Evolutionary conservation across 37 sponge, comb jelly and placozoan species (phyloP).

Genomic region (Tethya wilhelma): DNA sequence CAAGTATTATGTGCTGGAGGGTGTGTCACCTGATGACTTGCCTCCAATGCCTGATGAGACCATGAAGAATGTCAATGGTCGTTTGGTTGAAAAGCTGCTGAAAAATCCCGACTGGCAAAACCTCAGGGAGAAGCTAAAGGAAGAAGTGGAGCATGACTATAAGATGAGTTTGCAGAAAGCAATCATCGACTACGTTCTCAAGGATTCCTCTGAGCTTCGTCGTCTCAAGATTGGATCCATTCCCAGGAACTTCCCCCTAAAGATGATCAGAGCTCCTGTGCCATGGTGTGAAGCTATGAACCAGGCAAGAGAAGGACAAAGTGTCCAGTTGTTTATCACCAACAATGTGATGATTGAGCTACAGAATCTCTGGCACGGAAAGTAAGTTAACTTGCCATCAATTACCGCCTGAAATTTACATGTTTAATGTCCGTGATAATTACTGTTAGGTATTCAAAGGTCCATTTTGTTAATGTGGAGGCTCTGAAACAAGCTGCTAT

Average conservation of each 20-base stretch:
- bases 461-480: slow-evolving; percentile 59
- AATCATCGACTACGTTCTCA: slow-evolving; percentile 89
- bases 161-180: slow-evolving; percentile 77
- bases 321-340: slow-evolving; percentile 75
- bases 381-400: slow-evolving; percentile 39
- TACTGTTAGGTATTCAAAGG: slow-evolving; percentile 54
- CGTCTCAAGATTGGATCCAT: slow-evolving; percentile 76
- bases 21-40: slow-evolving; percentile 53
- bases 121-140: slow-evolving; percentile 45
- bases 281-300: slow-evolving; percentile 76
- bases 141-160: slow-evolving; percentile 81
- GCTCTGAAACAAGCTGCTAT: slow-evolving; percentile 23
- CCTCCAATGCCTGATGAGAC: slow-evolving; percentile 67
- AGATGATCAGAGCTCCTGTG: slow-evolving; percentile 83
- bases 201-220: slow-evolving; percentile 71
- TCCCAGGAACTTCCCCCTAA: slow-evolving; percentile 45
- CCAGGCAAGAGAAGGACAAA: slow-evolving; percentile 36
- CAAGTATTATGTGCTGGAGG: slow-evolving; percentile 75
- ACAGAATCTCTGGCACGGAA: slow-evolving; percentile 82
- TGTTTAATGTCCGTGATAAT: background rate
- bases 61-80: slow-evolving; percentile 38
- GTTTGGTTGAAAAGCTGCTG: slow-evolving; percentile 41
- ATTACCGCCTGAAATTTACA: background rate
- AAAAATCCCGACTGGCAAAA: slow-evolving; percentile 55
- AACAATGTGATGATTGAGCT: slow-evolving; percentile 69